Evolutionary conservation across 2,797 vertebrate species (phyloP), one percentile per base, ranked within the genome.

Genomic region (Rhinichthys osculus): DNA sequence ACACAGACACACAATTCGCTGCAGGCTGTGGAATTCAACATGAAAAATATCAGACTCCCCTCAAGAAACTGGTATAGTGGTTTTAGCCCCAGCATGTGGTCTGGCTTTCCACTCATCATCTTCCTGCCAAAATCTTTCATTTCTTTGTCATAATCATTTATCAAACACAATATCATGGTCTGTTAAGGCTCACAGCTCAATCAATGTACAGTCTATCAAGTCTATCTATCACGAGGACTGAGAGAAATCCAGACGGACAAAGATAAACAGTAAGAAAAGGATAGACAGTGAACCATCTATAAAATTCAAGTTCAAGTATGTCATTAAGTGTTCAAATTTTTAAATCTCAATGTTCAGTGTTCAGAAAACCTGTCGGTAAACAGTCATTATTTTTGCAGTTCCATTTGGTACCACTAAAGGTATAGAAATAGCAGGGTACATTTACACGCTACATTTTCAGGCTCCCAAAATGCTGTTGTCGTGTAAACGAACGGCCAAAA

Each of bases 71-170:
- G 62, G 42, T 81, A 82, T 13, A 69, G 35, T 71, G 50, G 69
- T 82, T 72, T 82, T 57, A 38, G 67, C 38, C 57, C 30, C 30
- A 74, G 69, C 27, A 23, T 62, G 81, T 74, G 71, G 81, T 83
- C 70, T 59, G 70, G 57, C 47, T 82, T 71, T 72, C 38, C 67
- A 40, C 35, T 72, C 38, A 33, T 50, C 81, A 64, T 47, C 30
- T 50, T 74, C 30, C 42, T 82, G 7, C 71, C 71, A 73, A 73
- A 82, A 73, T 62, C 19, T 62, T 81, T 70, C 27, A 70, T 57
- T 33, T 82, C 3, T 33, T 50, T 83, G 71, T 83, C 71, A 66
- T 50, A 27, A 66, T 74, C 57, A 83, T 83, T 83, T 23, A 72
- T 72, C n/a, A 82, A 72, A 30, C 40, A 35, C 30, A 83, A 83